Base-by-base conservation (phyloP, 2,888 invertebrate genomes). In the Trissolcus japonicus region DNA sequence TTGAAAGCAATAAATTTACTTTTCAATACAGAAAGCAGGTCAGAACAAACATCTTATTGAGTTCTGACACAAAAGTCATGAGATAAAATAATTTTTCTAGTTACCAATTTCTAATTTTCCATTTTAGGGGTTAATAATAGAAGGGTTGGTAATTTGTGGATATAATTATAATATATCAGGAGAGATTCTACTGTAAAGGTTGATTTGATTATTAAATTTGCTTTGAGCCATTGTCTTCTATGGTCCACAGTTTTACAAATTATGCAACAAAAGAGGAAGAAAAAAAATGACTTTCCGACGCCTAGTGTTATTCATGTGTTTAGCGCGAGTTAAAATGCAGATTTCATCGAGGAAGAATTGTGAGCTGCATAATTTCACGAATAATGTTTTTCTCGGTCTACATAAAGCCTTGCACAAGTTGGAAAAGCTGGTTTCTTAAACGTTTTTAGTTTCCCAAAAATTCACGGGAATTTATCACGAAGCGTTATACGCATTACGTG, bases 401-500 rank as follows among this genome's bases (percentile, higher is more conserved):
- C 46, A 40, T 62, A 51, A 62, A 62, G 61, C 51, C 50, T 62
- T 57, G 48, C 25, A 51, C 60, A 29, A 56, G 43, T n/a, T 57
- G 4, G 50, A 62, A 62, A 71, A 71, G 40, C 46, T 11, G n/a
- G 6, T n/a, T 48, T 35, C 53, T 54, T 50, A 50, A 25, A 57
- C 41, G 40, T 62, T 67, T n/a, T 54, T 54, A 60, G 60, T 66
- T n/a, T 73, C 60, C 54, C 25, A 63, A 63, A 75, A 78, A 66
- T 75, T 73, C 66, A 55, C 57, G 56, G 50, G 65, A 78, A 78
- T 74, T 74, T 59, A 67, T 71, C 62, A 59, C 55, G 54, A 63
- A 59, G 55, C 51, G 61, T 60, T 19, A 19, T 1, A 35, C 55
- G 53, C 6, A 2, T 43, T 2, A 11, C 3, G n/a, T 14, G 6